These are phyloP conservation scores for Actinemys pallida DNA, from an alignment of 2,113 vertebrate species.

Conservation along the genomic window DNA sequence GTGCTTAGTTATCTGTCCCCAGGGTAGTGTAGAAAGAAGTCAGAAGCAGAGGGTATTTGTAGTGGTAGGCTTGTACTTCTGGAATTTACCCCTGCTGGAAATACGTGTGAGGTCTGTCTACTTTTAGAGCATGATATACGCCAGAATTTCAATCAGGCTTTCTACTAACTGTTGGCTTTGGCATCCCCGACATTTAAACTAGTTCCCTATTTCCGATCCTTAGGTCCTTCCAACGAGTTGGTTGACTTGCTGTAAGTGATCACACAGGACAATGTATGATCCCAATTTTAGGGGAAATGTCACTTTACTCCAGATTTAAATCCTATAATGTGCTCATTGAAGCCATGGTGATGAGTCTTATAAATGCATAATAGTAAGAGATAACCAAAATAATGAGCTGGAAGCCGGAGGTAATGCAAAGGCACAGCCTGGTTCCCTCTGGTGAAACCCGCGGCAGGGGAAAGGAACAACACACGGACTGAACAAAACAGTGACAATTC, in stretches of 20 bases:
- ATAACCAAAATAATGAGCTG: not conserved
- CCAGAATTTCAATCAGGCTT: not conserved
- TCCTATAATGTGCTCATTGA: not conserved
- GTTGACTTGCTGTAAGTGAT: not conserved
- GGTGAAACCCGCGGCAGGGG: not conserved
- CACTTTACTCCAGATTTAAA: not conserved
- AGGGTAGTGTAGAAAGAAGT: not conserved
- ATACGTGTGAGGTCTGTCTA: not conserved
- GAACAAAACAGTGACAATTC: not conserved
- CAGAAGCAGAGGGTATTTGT: fast-evolving
- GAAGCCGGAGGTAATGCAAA: not conserved
- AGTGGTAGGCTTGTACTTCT: not conserved
- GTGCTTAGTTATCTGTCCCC: fast-evolving
- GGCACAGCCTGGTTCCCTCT: not conserved
- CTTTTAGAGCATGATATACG: not conserved
- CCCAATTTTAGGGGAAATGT: not conserved
- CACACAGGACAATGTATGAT: not conserved
- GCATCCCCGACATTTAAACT: not conserved
- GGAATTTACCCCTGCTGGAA: not conserved
- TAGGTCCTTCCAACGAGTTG: not conserved
- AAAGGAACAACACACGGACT: not conserved
- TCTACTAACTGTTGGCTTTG: not conserved
- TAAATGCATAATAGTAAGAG: not conserved
- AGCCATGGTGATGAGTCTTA: not conserved
- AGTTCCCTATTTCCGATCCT: not conserved